These are phyloP conservation scores for Zoroaster sp. DNA, from an alignment of 53 echinoderm and acorn worm genomes.

Conservation along the genomic window DNA sequence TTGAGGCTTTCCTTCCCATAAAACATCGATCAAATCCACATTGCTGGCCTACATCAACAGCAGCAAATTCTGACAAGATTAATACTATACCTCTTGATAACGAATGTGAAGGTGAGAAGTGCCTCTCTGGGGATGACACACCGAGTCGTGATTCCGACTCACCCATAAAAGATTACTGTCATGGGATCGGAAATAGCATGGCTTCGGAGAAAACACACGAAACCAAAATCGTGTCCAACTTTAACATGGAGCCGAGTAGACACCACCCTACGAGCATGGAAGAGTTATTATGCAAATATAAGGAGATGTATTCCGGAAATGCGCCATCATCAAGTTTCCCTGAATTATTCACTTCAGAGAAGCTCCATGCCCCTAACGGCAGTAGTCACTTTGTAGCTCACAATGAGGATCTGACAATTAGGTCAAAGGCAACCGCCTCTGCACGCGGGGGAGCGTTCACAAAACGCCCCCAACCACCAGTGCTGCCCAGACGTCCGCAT, in stretches of 20 bases:
- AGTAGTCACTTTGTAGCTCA: not conserved
- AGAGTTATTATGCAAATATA: not conserved
- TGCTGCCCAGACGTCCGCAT: not conserved
- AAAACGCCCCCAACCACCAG: not conserved
- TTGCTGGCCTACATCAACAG: not conserved
- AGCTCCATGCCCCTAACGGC: not conserved
- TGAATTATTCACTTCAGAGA: not conserved
- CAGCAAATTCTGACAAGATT: not conserved
- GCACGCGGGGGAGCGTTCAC: not conserved
- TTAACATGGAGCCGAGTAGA: not conserved
- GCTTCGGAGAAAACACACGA: not conserved
- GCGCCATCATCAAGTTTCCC: not conserved
- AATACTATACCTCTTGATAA: not conserved
- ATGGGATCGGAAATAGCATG: not conserved
- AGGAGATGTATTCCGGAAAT: not conserved
- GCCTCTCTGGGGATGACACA: not conserved
- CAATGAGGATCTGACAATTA: not conserved
- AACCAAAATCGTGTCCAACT: too few relatives aligned
- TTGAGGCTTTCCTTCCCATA: constrained; percentile 64
- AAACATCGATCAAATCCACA: not conserved
- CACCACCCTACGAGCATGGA: not conserved
- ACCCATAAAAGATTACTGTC: not conserved
- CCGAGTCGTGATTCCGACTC: not conserved
- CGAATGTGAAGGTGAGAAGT: not conserved
- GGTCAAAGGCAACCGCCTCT: not conserved